phyloP scores from a whole-genome alignment of 2,888 invertebrate genomes.

The Drosophila anomalata region DNA sequence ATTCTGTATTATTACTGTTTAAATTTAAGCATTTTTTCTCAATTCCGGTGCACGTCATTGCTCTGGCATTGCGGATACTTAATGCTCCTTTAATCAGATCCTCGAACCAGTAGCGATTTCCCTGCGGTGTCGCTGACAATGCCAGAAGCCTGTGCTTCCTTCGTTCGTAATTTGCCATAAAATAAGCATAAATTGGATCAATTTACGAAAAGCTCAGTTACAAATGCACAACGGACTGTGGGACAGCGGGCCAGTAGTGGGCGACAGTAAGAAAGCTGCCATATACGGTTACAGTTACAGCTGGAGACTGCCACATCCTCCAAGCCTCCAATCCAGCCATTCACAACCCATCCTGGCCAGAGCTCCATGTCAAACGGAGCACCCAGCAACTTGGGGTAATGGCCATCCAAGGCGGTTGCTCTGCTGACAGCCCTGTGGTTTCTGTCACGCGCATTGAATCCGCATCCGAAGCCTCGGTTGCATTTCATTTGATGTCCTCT shows the following conservation, averaged over 20 bases:
- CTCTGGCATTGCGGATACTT: conserved; percentile 35
- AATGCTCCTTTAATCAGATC: conserved; percentile 32
- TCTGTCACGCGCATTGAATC: conserved; percentile 72
- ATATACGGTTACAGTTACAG: conserved; percentile 40
- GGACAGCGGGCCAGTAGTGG: conserved; percentile 46
- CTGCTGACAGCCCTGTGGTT: conserved; percentile 64
- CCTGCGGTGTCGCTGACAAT: conserved; percentile 26
- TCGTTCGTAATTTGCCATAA: conserved; percentile 80
- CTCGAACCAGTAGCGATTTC: conserved; percentile 11
- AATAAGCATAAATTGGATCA: conserved; percentile 83
- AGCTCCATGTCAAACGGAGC: conserved; percentile 35
- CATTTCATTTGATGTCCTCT: conserved; percentile 63
- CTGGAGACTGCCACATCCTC: conserved; percentile 10
- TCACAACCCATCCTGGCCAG: conserved; percentile 22
- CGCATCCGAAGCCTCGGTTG: conserved; percentile 55
- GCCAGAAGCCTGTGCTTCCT: conserved; percentile 42
- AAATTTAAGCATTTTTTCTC: background rate
- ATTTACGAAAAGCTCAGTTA: conserved; percentile 76
- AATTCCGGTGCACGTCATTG: conserved; percentile 14
- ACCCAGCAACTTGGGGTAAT: conserved; percentile 57
- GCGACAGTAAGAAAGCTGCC: conserved; percentile 33
- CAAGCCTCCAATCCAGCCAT: conserved; percentile 9
- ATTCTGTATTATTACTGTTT: background rate
- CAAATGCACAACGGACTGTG: conserved; percentile 61
- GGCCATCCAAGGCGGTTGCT: conserved; percentile 49